phyloP scores from a whole-genome alignment of 2,113 vertebrate species.

The Cacatua alba region DNA sequence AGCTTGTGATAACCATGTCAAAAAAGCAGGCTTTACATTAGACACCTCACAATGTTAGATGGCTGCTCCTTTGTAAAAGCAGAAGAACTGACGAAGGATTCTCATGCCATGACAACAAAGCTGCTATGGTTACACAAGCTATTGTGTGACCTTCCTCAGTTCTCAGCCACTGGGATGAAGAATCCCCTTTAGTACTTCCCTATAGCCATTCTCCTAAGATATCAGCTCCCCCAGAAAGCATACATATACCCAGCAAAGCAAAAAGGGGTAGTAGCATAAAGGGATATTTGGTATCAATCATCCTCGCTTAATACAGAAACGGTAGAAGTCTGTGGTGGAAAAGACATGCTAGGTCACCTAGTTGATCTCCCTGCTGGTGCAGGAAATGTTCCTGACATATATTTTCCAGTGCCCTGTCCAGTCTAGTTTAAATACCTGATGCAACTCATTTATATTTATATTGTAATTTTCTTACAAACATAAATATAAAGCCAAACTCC shows the following conservation, averaged over 20 bases:
- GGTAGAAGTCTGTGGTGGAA: constrained; percentile 17
- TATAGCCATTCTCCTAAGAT: not conserved
- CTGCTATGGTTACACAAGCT: constrained; percentile 59
- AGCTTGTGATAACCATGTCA: constrained; percentile 52
- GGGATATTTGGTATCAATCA: constrained; percentile 56
- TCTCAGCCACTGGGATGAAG: not conserved
- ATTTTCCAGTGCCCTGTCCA: constrained; percentile 51
- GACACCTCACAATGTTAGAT: constrained; percentile 40
- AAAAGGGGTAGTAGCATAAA: constrained; percentile 10
- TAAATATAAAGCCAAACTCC: constrained; percentile 73
- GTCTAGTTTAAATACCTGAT: constrained; percentile 64
- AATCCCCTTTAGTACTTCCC: not conserved
- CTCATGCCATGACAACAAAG: constrained; percentile 59
- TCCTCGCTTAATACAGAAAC: not conserved
- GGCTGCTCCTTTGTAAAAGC: constrained; percentile 45
- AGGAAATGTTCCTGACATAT: constrained; percentile 19
- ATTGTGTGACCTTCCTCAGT: constrained; percentile 39
- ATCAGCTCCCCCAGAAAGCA: constrained; percentile 4
- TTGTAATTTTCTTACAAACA: constrained; percentile 67
- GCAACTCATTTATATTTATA: constrained; percentile 71
- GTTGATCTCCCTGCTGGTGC: constrained; percentile 49
- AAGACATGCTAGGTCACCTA: constrained; percentile 48
- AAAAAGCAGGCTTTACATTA: constrained; percentile 46
- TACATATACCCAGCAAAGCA: not conserved
- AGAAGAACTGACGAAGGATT: constrained; percentile 10